Percentiles rank a stretch among this genome's conserved stretches.
Evolutionary conservation across 2,113 vertebrate genomes (phyloP).

Genomic region (Gallinago jamesoni): DNA sequence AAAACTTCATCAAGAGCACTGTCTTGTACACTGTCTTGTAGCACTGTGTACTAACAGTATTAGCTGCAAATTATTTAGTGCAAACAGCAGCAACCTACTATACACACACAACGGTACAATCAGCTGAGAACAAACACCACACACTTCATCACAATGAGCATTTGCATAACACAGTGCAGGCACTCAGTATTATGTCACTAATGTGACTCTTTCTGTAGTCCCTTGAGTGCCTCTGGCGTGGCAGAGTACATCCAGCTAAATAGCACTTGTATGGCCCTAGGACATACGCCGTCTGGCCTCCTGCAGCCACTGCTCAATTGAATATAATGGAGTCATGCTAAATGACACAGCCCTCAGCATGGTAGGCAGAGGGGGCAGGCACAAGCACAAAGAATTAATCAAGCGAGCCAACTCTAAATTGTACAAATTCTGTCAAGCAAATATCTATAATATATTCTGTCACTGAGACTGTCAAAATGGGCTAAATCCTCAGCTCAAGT

Average conservation of each 20-base stretch:
- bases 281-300: conserved; percentile 37
- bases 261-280: conserved; percentile 40
- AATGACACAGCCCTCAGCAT: conserved; percentile 25
- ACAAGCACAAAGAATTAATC: conserved; percentile 46
- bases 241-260: conserved; percentile 33
- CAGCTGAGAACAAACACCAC: not conserved
- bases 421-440: conserved; percentile 42
- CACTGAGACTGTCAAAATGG: conserved; percentile 34
- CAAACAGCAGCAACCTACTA: not conserved
- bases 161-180: not conserved
- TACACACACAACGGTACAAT: not conserved
- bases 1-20: not conserved
- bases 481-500: conserved; percentile 21
- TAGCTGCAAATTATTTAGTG: not conserved
- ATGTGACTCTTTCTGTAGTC: conserved; percentile 17
- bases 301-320: conserved; percentile 38
- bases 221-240: conserved; percentile 31
- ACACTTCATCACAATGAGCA: not conserved
- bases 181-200: conserved; percentile 17
- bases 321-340: conserved; percentile 24
- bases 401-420: conserved; percentile 18
- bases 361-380: not conserved
- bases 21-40: too few species aligned
- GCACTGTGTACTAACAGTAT: too few species aligned
- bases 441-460: conserved; percentile 31